Base-by-base conservation (phyloP, 2,888 invertebrate genomes). In the Capitulum mitella region DNA sequence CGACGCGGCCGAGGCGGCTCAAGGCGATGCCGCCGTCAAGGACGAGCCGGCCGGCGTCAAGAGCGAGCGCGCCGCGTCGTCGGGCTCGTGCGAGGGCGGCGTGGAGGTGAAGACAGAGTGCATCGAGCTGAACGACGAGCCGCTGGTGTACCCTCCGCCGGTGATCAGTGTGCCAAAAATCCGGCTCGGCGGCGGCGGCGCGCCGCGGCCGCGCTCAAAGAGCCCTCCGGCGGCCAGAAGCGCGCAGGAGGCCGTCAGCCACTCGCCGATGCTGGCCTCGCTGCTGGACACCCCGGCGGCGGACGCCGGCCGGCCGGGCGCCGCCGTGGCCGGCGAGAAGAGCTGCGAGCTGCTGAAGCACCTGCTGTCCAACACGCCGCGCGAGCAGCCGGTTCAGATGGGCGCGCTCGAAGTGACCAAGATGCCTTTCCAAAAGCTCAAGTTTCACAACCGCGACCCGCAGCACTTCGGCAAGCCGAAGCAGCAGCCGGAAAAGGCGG, bases 231-330 rank as follows among this genome's bases (percentile, higher is more conserved):
- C 81, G 48, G 82, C 82, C 78, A n/a, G n/a, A n/a, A 83, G 84
- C 37, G 83, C 82, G 40, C 84, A 82, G 82, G 85, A 86, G 64
- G 84, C 84, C 80, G 86, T 85, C 79, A 86, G 84, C 87, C 87
- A 87, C 48, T 81, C 83, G 29, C 83, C 84, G 19, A 82, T 83
- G 61, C 84, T 82, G 82, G 87, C 87, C 81, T 86, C 86, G 82
- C 84, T 84, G 82, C 87, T 86, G 40, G 86, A 84, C 48, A 84
- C 83, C n/a, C 85, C 83, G 86, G 54, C 43, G 85, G 85, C 80
- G 78, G 51, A 79, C 22, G 22, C 26, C 12, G 40, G 8, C 14
- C 70, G 70, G 29, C 22, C 70, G 8, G 40, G 26, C 37, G 26
- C 37, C 26, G 37, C 37, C 26, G 26, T 40, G 14, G 37, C 70